These are phyloP conservation scores for Lepidocolaptes lacrymiger DNA, from an alignment of 2,797 vertebrate species.

Conservation along the genomic window DNA sequence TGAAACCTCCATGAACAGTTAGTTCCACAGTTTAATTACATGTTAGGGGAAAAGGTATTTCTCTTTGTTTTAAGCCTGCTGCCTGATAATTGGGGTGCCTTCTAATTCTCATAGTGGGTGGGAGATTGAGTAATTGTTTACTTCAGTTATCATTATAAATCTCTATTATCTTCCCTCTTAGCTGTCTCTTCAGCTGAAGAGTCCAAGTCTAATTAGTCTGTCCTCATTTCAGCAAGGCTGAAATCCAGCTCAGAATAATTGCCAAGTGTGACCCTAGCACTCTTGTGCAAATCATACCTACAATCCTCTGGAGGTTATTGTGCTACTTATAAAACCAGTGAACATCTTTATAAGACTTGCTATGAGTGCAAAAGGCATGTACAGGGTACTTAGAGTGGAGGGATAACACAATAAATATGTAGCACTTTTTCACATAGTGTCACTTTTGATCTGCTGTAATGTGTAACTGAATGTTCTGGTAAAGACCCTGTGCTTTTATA, in stretches of 20 bases:
- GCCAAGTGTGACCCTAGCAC: not conserved
- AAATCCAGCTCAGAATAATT: slow-evolving; percentile 42
- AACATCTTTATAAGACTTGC: not conserved
- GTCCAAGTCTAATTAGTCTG: slow-evolving; percentile 39
- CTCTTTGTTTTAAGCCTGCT: slow-evolving; percentile 7
- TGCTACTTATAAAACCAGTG: not conserved
- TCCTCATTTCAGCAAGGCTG: slow-evolving; percentile 32
- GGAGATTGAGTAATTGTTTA: slow-evolving; percentile 50
- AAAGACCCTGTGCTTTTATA: not conserved
- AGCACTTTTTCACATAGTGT: not conserved
- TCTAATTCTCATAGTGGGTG: slow-evolving; percentile 21
- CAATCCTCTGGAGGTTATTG: not conserved
- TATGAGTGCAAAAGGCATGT: not conserved
- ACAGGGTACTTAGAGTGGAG: not conserved
- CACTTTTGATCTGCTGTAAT: not conserved
- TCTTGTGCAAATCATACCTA: not conserved
- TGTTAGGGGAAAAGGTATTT: slow-evolving; percentile 8
- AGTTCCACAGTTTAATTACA: slow-evolving; percentile 20
- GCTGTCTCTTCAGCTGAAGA: slow-evolving; percentile 18
- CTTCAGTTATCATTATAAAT: slow-evolving; percentile 25
- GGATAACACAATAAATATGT: not conserved
- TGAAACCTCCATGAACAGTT: not conserved
- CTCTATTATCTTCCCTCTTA: slow-evolving; percentile 26
- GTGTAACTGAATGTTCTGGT: not conserved
- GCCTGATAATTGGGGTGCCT: slow-evolving; percentile 12